Conservation (phyloP, 2,888 invertebrate species). For the Tetranychus truncatus region DNA sequence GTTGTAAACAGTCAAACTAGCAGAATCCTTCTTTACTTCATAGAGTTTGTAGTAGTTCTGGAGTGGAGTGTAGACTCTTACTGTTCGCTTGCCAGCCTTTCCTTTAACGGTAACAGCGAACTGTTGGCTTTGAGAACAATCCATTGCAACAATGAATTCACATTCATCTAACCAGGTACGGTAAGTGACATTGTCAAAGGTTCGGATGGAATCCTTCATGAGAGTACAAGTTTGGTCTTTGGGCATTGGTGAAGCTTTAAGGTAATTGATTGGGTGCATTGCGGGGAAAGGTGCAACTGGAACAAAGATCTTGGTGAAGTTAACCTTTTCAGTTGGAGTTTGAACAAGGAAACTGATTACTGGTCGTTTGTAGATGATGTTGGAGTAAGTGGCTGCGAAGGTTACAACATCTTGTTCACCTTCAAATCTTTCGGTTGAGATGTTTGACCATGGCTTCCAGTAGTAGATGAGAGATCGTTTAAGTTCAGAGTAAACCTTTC, state of each 20-base stretch:
- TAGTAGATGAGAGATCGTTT: not conserved
- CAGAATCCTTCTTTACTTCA: too few relatives aligned
- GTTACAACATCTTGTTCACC: not conserved
- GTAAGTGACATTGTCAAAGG: constrained; percentile 22
- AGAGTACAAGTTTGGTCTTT: constrained; percentile 12
- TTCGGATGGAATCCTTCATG: constrained; percentile 17
- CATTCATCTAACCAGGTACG: not conserved
- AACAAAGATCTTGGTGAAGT: not conserved
- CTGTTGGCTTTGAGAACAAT: constrained; percentile 16
- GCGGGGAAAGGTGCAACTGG: not conserved
- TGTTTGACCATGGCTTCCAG: not conserved
- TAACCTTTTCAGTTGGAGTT: not conserved
- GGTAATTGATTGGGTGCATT: not conserved
- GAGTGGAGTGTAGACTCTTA: too few relatives aligned
- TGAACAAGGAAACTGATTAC: not conserved
- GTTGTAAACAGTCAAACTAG: too few relatives aligned
- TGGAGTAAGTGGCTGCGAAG: not conserved
- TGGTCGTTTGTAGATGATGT: not conserved
- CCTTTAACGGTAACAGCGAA: constrained; percentile 17
- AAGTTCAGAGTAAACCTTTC: not conserved
- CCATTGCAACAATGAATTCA: constrained; percentile 20
- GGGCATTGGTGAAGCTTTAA: not conserved
- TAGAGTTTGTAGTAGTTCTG: too few relatives aligned
- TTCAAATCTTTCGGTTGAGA: not conserved
- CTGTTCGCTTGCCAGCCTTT: not conserved